A percentile compares a stretch with the other conserved stretches of the same genome.
phyloP scores from a whole-genome alignment of 2,797 vertebrate species.

The Taeniopygia guttata region DNA sequence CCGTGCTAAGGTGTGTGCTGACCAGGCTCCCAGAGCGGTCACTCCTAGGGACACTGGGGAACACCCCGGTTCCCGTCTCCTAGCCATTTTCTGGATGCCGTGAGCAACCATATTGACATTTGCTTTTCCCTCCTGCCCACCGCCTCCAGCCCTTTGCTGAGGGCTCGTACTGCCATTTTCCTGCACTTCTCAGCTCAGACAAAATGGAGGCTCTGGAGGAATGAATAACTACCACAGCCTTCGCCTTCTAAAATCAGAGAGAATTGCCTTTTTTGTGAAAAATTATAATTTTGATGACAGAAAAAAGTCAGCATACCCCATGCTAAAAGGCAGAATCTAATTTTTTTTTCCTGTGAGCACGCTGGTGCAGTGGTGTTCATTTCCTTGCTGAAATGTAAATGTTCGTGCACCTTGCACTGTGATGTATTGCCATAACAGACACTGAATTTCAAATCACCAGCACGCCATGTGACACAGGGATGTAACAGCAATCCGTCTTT shows the following conservation, averaged over 20 bases:
- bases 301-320: neutral
- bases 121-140: neutral
- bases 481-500: neutral
- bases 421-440: slow-evolving; percentile 7
- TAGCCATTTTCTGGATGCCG: rapidly evolving
- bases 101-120: neutral
- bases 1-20: rapidly evolving
- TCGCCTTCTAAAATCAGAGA: neutral
- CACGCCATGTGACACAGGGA: neutral
- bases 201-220: slow-evolving; percentile 53
- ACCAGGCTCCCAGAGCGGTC: rapidly evolving
- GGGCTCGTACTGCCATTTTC: slow-evolving; percentile 29
- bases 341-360: neutral
- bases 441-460: slow-evolving; percentile 33
- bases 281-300: neutral
- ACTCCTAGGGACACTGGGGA: neutral
- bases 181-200: slow-evolving; percentile 25
- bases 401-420: neutral
- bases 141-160: neutral
- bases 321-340: neutral
- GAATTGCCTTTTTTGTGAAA: neutral
- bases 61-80: neutral
- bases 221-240: neutral
- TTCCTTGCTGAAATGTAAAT: neutral
- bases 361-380: neutral